Evolutionary conservation across 2,888 invertebrate genomes (phyloP).

Genomic region (Boloria euphrosyne): DNA sequence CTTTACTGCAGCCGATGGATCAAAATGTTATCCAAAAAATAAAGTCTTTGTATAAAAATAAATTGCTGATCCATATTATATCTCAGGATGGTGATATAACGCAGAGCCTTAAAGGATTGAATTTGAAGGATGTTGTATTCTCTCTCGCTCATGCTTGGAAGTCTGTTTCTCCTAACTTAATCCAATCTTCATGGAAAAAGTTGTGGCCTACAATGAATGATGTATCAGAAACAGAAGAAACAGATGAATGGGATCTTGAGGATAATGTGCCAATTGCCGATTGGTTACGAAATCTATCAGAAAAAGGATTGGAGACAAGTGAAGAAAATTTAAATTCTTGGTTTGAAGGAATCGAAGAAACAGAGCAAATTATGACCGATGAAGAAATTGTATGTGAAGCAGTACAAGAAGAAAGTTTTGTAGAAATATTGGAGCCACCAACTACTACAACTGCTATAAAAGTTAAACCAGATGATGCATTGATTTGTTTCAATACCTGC

Average conservation of each 20-base stretch:
- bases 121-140: too few relatives aligned
- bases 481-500: slow-evolving; percentile 48
- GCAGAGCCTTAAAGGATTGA: too few relatives aligned
- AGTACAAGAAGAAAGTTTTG: slow-evolving; percentile 35
- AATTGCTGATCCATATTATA: too few relatives aligned
- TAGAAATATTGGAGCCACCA: slow-evolving; percentile 40
- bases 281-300: slow-evolving; percentile 46
- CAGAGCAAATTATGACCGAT: slow-evolving; percentile 38
- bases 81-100: too few relatives aligned
- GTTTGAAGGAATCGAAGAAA: slow-evolving; percentile 46
- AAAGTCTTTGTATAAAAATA: too few relatives aligned
- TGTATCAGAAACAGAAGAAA: slow-evolving; percentile 42
- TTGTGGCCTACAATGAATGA: neutral
- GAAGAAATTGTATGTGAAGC: slow-evolving; percentile 7
- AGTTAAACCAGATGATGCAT: slow-evolving; percentile 44
- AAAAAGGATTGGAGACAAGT: slow-evolving; percentile 47
- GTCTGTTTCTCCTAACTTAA: slow-evolving; percentile 23
- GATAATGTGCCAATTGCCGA: slow-evolving; percentile 41
- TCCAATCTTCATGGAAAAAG: slow-evolving; percentile 47
- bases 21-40: too few relatives aligned
- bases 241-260: slow-evolving; percentile 39
- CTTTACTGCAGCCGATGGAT: too few relatives aligned
- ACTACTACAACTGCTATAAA: slow-evolving; percentile 40
- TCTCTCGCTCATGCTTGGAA: too few relatives aligned
- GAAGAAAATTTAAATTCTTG: slow-evolving; percentile 44